Evolutionary conservation across 2,888 invertebrate genomes (phyloP).

Genomic region (Diarsia brunnea): DNA sequence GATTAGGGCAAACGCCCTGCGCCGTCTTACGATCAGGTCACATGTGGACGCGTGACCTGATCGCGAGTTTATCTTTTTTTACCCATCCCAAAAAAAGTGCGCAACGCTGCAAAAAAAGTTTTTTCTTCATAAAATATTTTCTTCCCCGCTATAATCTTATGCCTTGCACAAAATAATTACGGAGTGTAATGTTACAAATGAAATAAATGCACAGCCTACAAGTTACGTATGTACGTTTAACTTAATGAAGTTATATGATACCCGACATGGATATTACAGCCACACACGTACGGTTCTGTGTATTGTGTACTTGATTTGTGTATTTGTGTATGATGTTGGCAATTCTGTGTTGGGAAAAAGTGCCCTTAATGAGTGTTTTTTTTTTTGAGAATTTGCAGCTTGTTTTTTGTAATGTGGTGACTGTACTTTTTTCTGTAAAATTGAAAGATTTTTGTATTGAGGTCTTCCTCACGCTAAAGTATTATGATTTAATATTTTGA

Average conservation of each 20-base stretch:
- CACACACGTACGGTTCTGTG: constrained; percentile 4
- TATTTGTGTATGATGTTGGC: constrained; percentile 10
- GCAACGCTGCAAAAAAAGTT: too few relatives aligned
- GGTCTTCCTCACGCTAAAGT: background rate
- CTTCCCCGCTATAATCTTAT: constrained; percentile 36
- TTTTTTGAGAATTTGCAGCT: background rate
- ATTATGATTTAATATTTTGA: too few relatives aligned
- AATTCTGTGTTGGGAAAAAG: constrained; percentile 19
- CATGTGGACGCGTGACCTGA: too few relatives aligned
- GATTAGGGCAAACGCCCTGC: too few relatives aligned
- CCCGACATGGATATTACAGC: constrained; percentile 47
- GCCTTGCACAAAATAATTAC: constrained; percentile 67
- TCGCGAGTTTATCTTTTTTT: too few relatives aligned
- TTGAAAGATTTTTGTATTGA: background rate
- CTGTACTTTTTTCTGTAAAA: background rate
- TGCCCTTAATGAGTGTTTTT: background rate
- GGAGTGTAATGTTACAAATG: constrained; percentile 68
- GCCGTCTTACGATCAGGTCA: too few relatives aligned
- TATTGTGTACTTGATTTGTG: constrained; percentile 4
- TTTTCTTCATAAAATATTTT: too few relatives aligned
- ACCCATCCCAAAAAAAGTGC: too few relatives aligned
- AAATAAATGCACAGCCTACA: constrained; percentile 69
- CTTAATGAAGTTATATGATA: constrained; percentile 73
- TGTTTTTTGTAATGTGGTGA: background rate
- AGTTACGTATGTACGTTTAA: constrained; percentile 65